These are phyloP conservation scores for Penaeus indicus DNA, from an alignment of 1,140 invertebrate species.

Conservation along the genomic window DNA sequence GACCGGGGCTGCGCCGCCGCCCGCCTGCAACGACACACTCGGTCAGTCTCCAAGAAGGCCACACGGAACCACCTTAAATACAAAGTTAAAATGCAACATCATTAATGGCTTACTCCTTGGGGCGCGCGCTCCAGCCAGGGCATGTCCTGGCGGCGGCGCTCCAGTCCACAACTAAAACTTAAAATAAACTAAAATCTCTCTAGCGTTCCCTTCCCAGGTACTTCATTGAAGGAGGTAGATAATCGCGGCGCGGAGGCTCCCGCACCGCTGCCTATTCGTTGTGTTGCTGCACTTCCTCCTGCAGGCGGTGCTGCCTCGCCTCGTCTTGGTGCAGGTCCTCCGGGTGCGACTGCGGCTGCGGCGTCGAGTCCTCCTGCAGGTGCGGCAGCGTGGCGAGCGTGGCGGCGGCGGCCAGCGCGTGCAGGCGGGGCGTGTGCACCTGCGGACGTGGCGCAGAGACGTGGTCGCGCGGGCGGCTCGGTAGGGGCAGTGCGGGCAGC, in stretches of 20 bases:
- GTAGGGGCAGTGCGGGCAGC: conserved; percentile 72
- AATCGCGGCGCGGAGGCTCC: no score
- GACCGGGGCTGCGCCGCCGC: conserved; percentile 43
- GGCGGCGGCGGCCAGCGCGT: conserved; percentile 57
- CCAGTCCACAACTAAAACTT: no score
- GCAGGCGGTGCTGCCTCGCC: conserved; percentile 20
- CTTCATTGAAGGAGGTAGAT: no score
- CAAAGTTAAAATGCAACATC: no score
- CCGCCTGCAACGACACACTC: conserved; percentile 60
- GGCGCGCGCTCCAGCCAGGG: no score
- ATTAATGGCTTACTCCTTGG: no score
- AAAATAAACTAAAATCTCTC: no score
- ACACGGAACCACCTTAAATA: neutral
- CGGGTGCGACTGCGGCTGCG: neutral
- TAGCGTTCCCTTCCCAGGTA: no score
- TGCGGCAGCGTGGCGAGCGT: conserved; percentile 53
- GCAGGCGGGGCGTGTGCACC: conserved; percentile 61
- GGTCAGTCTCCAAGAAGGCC: conserved; percentile 43
- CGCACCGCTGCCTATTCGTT: neutral
- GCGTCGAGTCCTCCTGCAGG: neutral
- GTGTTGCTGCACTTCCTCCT: conserved; percentile 41
- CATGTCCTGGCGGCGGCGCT: no score
- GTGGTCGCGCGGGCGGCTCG: conserved; percentile 66
- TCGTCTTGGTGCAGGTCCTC: neutral
- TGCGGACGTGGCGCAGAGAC: conserved; percentile 63